These are phyloP conservation scores for Sciurus vulgaris DNA, from an alignment of 2,797 vertebrate species.

Conservation along the genomic window DNA sequence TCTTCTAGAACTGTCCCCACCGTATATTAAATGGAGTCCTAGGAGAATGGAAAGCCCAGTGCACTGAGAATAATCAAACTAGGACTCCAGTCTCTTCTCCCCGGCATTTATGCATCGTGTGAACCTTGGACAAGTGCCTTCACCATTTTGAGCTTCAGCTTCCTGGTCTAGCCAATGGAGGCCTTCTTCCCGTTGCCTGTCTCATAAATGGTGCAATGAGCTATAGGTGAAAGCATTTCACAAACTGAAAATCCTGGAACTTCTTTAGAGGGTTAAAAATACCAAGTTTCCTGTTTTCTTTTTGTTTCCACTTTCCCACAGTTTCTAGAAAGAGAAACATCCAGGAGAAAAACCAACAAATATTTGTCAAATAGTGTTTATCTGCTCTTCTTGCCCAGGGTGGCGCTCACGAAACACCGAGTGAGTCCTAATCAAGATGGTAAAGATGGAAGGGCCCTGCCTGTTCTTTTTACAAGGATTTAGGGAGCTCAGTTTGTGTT, in stretches of 20 bases:
- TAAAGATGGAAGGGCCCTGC: background rate
- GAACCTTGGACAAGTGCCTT: background rate
- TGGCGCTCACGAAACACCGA: background rate
- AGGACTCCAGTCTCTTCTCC: background rate
- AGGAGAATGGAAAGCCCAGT: background rate
- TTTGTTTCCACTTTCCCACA: background rate
- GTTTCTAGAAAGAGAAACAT: background rate
- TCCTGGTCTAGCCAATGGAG: background rate
- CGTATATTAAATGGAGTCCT: background rate
- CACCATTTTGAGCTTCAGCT: background rate
- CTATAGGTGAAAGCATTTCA: background rate
- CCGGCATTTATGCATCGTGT: background rate
- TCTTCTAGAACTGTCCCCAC: background rate
- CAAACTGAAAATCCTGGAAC: conserved; percentile 1
- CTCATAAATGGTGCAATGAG: background rate
- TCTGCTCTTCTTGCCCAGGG: background rate
- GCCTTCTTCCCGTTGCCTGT: background rate
- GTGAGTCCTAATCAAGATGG: background rate
- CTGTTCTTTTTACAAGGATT: background rate
- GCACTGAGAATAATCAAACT: background rate
- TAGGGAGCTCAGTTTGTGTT: background rate
- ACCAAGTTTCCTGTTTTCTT: background rate
- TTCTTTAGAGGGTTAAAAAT: background rate
- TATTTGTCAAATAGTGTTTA: background rate
- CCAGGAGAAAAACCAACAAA: background rate